Base-by-base conservation (phyloP, 2,113 vertebrate genomes). In the Sprattus sprattus region DNA sequence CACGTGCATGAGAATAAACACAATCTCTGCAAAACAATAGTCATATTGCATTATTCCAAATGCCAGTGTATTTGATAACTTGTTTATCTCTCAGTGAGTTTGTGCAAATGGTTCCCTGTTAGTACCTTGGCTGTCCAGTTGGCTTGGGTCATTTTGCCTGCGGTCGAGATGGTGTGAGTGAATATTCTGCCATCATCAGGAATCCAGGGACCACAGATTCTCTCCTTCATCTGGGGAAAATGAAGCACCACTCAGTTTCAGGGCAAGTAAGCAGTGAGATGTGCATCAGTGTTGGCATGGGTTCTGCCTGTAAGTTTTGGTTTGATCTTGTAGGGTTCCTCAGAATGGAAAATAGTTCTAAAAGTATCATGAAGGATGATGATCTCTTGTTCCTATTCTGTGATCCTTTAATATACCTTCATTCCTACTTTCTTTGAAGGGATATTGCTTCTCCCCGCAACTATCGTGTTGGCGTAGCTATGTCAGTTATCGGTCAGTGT, bases 161-260 rank as follows among this genome's bases (percentile, higher is more conserved):
- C 91, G 9, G 94, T 94, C 16, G 96, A 97, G 85, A 96, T 89
- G 54, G 95, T 97, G 85, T 98, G 96, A 44, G 96, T 97, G 91
- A 97, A 96, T 92, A 96, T 96, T 57, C 95, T 95, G 1, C 96
- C 96, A 45, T 97, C 95, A 2, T 96, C 96, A 22, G 96, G 96
- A 82, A 97, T 97, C 96, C 95, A 97, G 0, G 95, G 96, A 1
- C 96, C 96, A 92, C 95, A 96, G 88, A 96, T 96, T 83, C 93
- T 92, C 89, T 96, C 92, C 92, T 89, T 92, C 6, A 90, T 92
- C 93, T 28, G 89, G 18, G 16, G 45, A 54, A 20, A 84, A 28
- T 82, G 44, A 44, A 16, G 71, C 13, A 78, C 28, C 71, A 67
- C 20, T n/a, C 22, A 2, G 57, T 8, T n/a, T 22, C 16, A 18